Percentiles rank a stretch among this genome's conserved stretches.
These are phyloP conservation scores for Rhopilema esculentum DNA, from an alignment of 30 jellyfish, hydroid and myxozoan genomes.

Conservation along the genomic window DNA sequence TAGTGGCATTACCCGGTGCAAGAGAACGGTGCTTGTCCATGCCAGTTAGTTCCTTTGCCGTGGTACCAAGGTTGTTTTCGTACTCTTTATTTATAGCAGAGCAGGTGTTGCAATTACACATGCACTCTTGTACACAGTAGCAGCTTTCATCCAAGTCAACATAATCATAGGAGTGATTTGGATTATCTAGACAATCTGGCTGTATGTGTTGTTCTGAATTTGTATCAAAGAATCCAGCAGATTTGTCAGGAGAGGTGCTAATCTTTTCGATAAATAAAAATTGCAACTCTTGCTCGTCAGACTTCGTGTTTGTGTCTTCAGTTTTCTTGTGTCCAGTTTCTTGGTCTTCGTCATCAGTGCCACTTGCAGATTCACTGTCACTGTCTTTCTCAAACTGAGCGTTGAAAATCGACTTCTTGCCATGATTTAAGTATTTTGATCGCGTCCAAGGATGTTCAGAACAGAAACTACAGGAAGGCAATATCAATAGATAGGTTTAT, in stretches of 20 bases:
- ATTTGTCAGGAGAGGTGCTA: too few relatives aligned
- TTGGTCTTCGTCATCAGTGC: slow-evolving; percentile 16
- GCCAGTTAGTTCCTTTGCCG: not conserved
- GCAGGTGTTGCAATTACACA: slow-evolving; percentile 12
- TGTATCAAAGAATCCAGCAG: too few relatives aligned
- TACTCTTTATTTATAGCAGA: not conserved
- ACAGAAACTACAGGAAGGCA: slow-evolving; percentile 56
- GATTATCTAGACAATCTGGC: not conserved
- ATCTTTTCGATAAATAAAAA: too few relatives aligned
- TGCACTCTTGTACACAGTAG: slow-evolving; percentile 8
- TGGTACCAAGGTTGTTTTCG: not conserved
- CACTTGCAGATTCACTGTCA: slow-evolving; percentile 41
- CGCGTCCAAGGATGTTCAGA: slow-evolving; percentile 73
- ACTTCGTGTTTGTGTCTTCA: not conserved
- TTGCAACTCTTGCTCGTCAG: not conserved
- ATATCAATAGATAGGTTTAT: too few relatives aligned
- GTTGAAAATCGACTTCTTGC: slow-evolving; percentile 57
- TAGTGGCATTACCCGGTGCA: not conserved
- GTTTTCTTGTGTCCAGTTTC: too few relatives aligned
- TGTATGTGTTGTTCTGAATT: not conserved
- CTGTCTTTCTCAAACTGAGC: not conserved
- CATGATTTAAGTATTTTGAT: slow-evolving; percentile 64
- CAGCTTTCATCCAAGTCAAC: not conserved
- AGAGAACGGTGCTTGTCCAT: not conserved
- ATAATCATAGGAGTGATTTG: not conserved